phyloP scores from a whole-genome alignment of 1,140 invertebrate species.

The Pararge aegeria region DNA sequence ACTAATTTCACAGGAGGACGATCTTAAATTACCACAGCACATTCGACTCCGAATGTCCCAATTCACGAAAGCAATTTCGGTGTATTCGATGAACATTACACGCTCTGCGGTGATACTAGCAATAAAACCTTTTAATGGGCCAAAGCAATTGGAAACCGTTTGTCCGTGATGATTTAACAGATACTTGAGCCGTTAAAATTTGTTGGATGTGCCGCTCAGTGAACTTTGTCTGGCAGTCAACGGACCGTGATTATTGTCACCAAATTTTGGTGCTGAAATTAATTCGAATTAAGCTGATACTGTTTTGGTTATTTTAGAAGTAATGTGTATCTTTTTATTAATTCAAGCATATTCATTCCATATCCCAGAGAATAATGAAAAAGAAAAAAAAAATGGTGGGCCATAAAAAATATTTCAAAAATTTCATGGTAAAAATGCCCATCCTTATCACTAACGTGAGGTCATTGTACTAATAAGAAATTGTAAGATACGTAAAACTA shows the following conservation, averaged over 20 bases:
- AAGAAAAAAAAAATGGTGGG: too few relatives aligned
- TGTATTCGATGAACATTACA: slow-evolving; percentile 44
- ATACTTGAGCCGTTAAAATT: slow-evolving; percentile 43
- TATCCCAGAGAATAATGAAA: too few relatives aligned
- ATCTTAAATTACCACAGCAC: slow-evolving; percentile 33
- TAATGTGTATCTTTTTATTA: too few relatives aligned
- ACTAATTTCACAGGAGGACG: slow-evolving; percentile 32
- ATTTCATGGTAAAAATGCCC: too few relatives aligned
- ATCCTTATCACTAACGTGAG: too few relatives aligned
- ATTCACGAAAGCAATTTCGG: slow-evolving; percentile 46
- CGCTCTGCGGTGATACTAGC: slow-evolving; percentile 34
- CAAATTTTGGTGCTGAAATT: background rate
- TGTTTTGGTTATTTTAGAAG: too few relatives aligned
- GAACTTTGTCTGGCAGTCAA: slow-evolving; percentile 20
- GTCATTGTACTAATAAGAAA: too few relatives aligned
- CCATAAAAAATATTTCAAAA: too few relatives aligned
- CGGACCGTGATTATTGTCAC: background rate
- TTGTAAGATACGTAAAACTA: too few relatives aligned
- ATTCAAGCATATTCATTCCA: too few relatives aligned
- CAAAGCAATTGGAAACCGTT: slow-evolving; percentile 47
- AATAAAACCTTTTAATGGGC: slow-evolving; percentile 44
- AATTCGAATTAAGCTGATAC: too few relatives aligned
- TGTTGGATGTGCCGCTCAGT: slow-evolving; percentile 25
- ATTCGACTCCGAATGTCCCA: slow-evolving; percentile 33
- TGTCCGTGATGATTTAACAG: slow-evolving; percentile 47